phyloP scores from a whole-genome alignment of 92 coral and sea anemone genomes.

The Siderastrea radians region DNA sequence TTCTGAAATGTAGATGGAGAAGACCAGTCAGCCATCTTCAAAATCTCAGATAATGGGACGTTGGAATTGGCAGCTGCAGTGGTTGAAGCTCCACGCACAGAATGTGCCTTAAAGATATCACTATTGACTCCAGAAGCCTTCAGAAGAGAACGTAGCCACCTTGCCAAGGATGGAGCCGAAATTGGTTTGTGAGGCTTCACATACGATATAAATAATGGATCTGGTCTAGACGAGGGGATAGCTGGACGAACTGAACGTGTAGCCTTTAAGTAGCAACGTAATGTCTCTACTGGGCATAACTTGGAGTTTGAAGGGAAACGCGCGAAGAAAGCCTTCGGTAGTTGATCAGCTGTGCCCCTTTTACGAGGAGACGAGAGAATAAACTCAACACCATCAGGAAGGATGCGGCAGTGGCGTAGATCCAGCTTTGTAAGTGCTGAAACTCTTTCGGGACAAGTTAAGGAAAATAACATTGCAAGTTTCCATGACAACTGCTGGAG shows the following conservation, averaged over 20 bases:
- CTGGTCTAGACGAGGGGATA: neutral
- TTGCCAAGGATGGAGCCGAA: slow-evolving; percentile 14
- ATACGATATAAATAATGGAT: slow-evolving; percentile 23
- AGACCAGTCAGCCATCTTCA: slow-evolving; percentile 71
- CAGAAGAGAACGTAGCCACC: slow-evolving; percentile 13
- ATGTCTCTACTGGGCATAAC: slow-evolving; percentile 20
- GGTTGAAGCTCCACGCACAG: slow-evolving; percentile 57
- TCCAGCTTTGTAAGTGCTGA: neutral
- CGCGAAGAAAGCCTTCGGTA: slow-evolving; percentile 15
- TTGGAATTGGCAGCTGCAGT: slow-evolving; percentile 56
- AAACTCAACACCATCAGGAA: slow-evolving; percentile 32
- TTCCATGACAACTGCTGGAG: too few relatives aligned
- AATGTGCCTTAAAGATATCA: slow-evolving; percentile 51
- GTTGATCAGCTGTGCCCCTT: slow-evolving; percentile 4
- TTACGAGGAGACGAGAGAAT: slow-evolving; percentile 23
- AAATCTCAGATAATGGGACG: slow-evolving; percentile 39
- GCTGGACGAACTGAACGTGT: slow-evolving; percentile 28
- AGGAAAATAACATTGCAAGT: too few relatives aligned
- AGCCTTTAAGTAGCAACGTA: neutral
- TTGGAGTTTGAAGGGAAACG: neutral
- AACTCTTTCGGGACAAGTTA: too few relatives aligned
- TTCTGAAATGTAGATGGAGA: slow-evolving; percentile 48
- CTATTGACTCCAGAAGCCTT: slow-evolving; percentile 16
- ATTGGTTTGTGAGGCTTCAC: slow-evolving; percentile 39
- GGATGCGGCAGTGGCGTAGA: neutral